Conservation (phyloP, 2,888 invertebrate genomes). For the Ectemnius cavifrons region DNA sequence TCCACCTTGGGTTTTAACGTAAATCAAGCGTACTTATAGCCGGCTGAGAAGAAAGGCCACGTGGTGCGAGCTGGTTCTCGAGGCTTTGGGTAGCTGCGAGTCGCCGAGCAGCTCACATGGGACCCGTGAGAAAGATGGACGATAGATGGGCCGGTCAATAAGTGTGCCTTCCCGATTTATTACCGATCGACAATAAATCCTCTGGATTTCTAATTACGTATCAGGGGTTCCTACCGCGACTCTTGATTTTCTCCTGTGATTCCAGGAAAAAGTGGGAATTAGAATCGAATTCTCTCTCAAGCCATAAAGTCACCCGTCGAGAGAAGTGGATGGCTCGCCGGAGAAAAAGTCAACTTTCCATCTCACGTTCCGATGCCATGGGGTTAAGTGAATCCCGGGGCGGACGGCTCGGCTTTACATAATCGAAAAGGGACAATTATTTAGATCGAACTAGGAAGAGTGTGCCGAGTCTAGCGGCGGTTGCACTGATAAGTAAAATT, state of each 20-base stretch:
- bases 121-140: slow-evolving; percentile 70
- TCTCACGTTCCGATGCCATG: too few relatives aligned
- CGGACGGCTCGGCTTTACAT: neutral
- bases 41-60: slow-evolving; percentile 41
- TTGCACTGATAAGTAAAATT: slow-evolving; percentile 52
- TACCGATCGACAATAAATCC: slow-evolving; percentile 58
- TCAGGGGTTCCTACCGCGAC: slow-evolving; percentile 32
- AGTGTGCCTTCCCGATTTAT: slow-evolving; percentile 67
- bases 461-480: slow-evolving; percentile 24
- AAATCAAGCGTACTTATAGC: slow-evolving; percentile 59
- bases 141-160: slow-evolving; percentile 68
- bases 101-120: slow-evolving; percentile 43
- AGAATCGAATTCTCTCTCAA: too few relatives aligned
- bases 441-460: slow-evolving; percentile 16
- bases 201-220: slow-evolving; percentile 67
- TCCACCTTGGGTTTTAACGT: slow-evolving; percentile 55
- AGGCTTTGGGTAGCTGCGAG: slow-evolving; percentile 55
- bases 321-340: too few relatives aligned
- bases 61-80: slow-evolving; percentile 28
- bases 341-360: too few relatives aligned
- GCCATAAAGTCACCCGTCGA: too few relatives aligned
- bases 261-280: neutral
- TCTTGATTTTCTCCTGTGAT: neutral
- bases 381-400: too few relatives aligned
- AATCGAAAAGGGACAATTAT: slow-evolving; percentile 18